Base-by-base conservation (phyloP, 23 tunicate species). In the Phallusia fumigata region DNA sequence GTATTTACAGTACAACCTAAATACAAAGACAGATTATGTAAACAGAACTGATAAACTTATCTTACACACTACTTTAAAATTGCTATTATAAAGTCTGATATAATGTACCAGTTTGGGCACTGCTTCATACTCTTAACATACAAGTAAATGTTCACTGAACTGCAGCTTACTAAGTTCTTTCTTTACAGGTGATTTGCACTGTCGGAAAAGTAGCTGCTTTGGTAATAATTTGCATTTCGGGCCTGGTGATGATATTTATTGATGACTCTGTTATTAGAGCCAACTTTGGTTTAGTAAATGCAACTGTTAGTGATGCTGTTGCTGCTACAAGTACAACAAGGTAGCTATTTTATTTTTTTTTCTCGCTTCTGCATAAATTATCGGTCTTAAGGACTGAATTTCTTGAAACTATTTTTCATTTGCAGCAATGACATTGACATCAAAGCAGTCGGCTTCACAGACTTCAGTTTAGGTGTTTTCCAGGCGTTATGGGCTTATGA, bases 401-500 rank as follows among this genome's bases (percentile, higher is more conserved):
- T 19, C 11, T 31, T 76, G 80, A 13, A 19, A 16, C 16, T 16
- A 44, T 33, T 76, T n/a, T n/a, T n/a, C n/a, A n/a, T n/a, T n/a
- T n/a, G n/a, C n/a, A n/a, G n/a, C n/a, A n/a, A n/a, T n/a, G n/a
- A n/a, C n/a, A n/a, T n/a, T n/a, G n/a, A n/a, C n/a, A 21, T 76
- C 21, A 72, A 72, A 15, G 12, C 76, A 31, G 33, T 86, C 45
- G 92, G 83, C 28, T 30, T 83, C 19, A 35, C 81, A 11, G 79
- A 49, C 31, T 30, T 91, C 22, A 88, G 92, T 30, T 82, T 92
- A 1, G 98, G 94, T n/a, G 36, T 93, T 8, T 93, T 85, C 65
- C 91, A 93, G 85, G 90, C 96, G 5, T 44, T 93, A 26, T 93
- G 98, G 98, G 98, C 98, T 10, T 93, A 93, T 74, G 98, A 93